Conservation (phyloP, 2,113 vertebrate genomes). For the Boleophthalmus pectinirostris region DNA sequence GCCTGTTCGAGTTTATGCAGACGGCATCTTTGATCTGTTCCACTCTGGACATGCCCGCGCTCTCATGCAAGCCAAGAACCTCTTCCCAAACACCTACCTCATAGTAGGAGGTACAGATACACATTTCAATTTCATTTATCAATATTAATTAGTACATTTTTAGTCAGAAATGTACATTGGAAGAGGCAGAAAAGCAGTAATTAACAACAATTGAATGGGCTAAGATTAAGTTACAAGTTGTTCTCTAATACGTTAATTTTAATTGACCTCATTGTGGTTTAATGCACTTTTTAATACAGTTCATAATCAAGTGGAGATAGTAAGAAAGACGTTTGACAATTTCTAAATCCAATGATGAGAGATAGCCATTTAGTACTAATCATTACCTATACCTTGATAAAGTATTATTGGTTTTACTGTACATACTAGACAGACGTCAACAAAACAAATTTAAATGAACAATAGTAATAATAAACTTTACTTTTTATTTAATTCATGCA, state of each 20-base stretch:
- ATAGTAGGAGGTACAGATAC: slow-evolving; percentile 91
- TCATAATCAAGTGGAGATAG: too few species aligned
- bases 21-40: slow-evolving; percentile 99
- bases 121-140: neutral
- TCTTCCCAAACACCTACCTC: slow-evolving; percentile 97
- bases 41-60: slow-evolving; percentile 96
- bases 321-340: neutral
- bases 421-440: too few species aligned
- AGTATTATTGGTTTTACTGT: too few species aligned
- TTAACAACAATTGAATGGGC: too few species aligned
- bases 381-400: too few species aligned
- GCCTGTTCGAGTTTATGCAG: slow-evolving; percentile 95
- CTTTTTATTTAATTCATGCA: neutral
- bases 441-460: too few species aligned
- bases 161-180: too few species aligned
- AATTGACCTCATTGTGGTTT: neutral
- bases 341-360: neutral
- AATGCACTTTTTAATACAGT: too few species aligned
- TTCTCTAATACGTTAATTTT: neutral
- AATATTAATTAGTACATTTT: too few species aligned
- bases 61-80: slow-evolving; percentile 99
- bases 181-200: too few species aligned
- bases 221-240: too few species aligned
- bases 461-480: neutral
- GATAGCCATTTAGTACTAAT: too few species aligned